Percentiles rank a stretch among this genome's conserved stretches.
These are phyloP conservation scores for Emydura subglobosa DNA, from an alignment of 2,113 vertebrate species.

Conservation along the genomic window DNA sequence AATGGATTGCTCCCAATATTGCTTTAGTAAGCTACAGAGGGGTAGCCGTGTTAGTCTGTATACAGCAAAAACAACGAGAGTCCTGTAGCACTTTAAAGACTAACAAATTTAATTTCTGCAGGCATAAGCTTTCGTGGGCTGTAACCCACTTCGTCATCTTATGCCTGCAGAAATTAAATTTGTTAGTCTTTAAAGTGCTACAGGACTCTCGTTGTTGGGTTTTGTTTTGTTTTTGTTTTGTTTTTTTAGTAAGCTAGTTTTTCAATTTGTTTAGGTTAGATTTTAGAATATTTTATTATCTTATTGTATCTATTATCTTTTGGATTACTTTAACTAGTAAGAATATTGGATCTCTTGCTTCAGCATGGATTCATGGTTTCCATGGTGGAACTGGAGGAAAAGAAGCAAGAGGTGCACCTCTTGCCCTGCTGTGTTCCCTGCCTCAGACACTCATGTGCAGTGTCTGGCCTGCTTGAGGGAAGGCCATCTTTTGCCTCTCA, in stretches of 20 bases:
- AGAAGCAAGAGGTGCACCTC: not conserved
- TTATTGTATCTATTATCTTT: not conserved
- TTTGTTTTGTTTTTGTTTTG: too few relatives aligned
- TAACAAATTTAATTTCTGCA: too few relatives aligned
- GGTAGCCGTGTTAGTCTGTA: too few relatives aligned
- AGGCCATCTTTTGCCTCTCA: not conserved
- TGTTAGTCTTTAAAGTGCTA: too few relatives aligned
- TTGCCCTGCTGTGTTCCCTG: not conserved
- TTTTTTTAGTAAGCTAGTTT: not conserved
- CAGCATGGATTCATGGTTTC: not conserved
- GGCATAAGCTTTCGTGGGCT: too few relatives aligned
- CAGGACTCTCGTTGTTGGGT: too few relatives aligned
- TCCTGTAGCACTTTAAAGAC: too few relatives aligned
- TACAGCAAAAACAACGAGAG: too few relatives aligned
- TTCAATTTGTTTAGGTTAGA: not conserved
- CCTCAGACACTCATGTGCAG: too few relatives aligned
- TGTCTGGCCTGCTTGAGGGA: not conserved
- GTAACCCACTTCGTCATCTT: too few relatives aligned
- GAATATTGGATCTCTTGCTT: not conserved
- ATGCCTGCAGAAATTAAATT: too few relatives aligned
- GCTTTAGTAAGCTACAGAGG: not conserved
- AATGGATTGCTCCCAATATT: not conserved
- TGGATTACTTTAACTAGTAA: not conserved
- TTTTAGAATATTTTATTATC: not conserved
- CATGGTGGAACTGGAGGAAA: not conserved